Evolutionary conservation across 2,888 invertebrate genomes (phyloP), one percentile per base, ranked within the genome.

Genomic region (Ariolimax columbianus): DNA sequence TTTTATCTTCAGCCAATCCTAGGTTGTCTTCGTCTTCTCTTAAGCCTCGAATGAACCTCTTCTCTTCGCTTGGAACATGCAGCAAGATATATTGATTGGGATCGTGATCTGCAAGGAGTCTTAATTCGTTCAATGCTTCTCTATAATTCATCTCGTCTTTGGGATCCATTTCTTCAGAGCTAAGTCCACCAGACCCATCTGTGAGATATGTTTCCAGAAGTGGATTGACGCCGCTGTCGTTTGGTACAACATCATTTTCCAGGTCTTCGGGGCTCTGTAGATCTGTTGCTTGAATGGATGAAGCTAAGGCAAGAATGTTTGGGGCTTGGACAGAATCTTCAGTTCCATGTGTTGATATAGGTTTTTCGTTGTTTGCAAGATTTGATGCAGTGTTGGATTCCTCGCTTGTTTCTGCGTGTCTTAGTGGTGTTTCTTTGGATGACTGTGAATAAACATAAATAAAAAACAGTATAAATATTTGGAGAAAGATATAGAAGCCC

Each of bases 11-110:
- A 0, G 11, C n/a, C 3, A 23, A 40, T 40, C 40, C 72, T 26
- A n/a, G 2, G 4, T n/a, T 30, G 3, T 47, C 47, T 14, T n/a
- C n/a, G 1, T 47, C 73, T 47, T 30, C 30, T 26, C 40, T 72
- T 23, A 72, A n/a, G 9, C 72, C 72, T 36, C 79, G n/a, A 40
- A 79, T 66, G 63, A 79, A 79, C 43, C 79, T 63, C 38, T 79
- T 79, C 23, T 79, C 79, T 30, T 66, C 79, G 3, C 11, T 40
- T 23, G 72, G 72, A 11, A 40, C 19, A 26, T 72, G 38, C 2
- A 72, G 26, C 19, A 40, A 19, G 6, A 72, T 72, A 9, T 72
- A 72, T 9, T 72, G 40, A 40, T 38, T 72, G 14, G 6, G 17
- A 0, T 40, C 40, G 19, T 38, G 23, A 4, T 40, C 40, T 40